phyloP scores from a whole-genome alignment of 64 coral and sea anemone genomes.

The Anthopleura sola region DNA sequence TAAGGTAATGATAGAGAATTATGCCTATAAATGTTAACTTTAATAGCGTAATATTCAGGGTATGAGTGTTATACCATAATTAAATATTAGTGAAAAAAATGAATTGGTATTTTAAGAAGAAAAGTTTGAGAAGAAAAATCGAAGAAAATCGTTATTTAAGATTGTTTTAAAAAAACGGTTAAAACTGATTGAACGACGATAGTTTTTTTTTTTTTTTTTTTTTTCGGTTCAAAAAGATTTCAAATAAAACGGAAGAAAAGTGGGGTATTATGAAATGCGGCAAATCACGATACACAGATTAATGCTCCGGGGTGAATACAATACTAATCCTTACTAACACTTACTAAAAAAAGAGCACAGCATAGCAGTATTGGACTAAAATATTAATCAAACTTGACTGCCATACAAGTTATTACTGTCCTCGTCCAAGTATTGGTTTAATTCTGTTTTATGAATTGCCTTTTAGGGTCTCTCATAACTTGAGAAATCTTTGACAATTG shows the following conservation, averaged over 20 bases:
- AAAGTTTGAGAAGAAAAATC: neutral
- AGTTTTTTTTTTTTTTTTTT: neutral
- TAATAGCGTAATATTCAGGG: too few species aligned
- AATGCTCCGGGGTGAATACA: neutral
- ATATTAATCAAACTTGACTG: constrained; percentile 11
- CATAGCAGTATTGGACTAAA: neutral
- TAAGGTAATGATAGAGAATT: neutral
- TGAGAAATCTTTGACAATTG: constrained; percentile 13
- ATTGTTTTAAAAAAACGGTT: neutral
- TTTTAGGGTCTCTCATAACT: constrained; percentile 13
- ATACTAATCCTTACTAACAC: neutral
- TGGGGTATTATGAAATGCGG: neutral
- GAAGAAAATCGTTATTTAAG: neutral
- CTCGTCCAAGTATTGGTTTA: neutral
- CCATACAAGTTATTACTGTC: neutral
- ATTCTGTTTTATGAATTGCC: constrained; percentile 15
- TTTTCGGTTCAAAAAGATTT: neutral
- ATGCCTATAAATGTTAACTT: too few species aligned
- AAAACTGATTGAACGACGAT: neutral
- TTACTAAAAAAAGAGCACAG: neutral
- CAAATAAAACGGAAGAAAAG: neutral
- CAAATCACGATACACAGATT: neutral
- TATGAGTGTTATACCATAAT: too few species aligned
- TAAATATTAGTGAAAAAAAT: neutral
- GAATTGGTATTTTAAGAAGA: neutral